Conservation (phyloP, 2,797 vertebrate species). For the Coracias cyanogaster region DNA sequence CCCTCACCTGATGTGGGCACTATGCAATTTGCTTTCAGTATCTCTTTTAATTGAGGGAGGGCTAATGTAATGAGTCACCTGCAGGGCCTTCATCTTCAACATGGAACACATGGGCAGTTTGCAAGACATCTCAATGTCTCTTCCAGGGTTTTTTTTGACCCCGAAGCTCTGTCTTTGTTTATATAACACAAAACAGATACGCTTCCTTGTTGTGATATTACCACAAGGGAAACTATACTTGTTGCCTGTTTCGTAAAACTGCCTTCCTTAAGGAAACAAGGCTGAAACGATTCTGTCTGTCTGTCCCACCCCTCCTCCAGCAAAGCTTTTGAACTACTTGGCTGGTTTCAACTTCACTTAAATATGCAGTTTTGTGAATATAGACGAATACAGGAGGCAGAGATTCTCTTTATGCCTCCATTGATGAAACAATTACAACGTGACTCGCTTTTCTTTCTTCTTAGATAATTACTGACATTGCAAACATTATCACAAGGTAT, state of each 20-base stretch:
- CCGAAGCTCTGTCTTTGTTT: neutral
- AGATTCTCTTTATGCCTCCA: neutral
- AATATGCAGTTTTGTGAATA: neutral
- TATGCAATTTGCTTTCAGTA: neutral
- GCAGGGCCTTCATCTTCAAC: neutral
- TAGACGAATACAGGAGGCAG: neutral
- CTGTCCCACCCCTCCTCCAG: neutral
- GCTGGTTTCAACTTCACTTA: neutral
- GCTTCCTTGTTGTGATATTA: neutral
- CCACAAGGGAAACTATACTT: neutral
- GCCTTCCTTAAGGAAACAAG: neutral
- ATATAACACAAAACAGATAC: neutral
- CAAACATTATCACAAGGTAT: neutral
- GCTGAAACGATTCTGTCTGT: neutral
- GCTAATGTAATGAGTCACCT: neutral
- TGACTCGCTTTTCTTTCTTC: neutral
- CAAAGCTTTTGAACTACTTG: neutral
- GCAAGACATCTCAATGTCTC: neutral
- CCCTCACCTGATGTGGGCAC: accelerated
- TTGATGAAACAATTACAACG: neutral
- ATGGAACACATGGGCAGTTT: neutral
- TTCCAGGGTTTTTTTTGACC: neutral
- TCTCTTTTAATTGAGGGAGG: neutral
- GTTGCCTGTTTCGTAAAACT: neutral
- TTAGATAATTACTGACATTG: neutral